Evolutionary conservation across 1,140 invertebrate genomes (phyloP).

Genomic region (Bactericera cockerelli): DNA sequence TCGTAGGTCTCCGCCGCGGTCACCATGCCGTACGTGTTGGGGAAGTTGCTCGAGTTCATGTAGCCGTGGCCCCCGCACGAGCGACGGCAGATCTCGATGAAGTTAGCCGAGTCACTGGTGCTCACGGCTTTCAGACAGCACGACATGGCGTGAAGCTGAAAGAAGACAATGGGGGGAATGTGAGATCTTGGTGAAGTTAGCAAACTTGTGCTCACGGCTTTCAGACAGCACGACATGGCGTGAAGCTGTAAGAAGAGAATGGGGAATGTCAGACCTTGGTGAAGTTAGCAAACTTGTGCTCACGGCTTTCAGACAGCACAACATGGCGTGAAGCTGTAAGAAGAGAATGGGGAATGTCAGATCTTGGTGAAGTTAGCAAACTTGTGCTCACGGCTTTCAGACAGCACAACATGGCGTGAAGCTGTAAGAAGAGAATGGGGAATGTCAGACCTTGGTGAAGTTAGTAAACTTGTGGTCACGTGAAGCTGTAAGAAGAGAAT

Average conservation of each 20-base stretch:
- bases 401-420: conserved; percentile 74
- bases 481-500: too few relatives aligned
- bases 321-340: conserved; percentile 65
- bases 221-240: conserved; percentile 75
- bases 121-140: conserved; percentile 81
- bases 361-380: conserved; percentile 55
- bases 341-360: too few relatives aligned
- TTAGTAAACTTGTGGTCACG: too few relatives aligned
- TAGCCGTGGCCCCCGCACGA: conserved; percentile 90
- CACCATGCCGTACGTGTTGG: conserved; percentile 58
- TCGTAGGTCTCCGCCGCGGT: conserved; percentile 86
- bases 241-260: conserved; percentile 63
- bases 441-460: too few relatives aligned
- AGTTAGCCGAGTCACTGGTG: conserved; percentile 49
- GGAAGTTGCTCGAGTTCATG: conserved; percentile 69
- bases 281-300: conserved; percentile 47
- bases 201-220: conserved; percentile 62
- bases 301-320: conserved; percentile 81
- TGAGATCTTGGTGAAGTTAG: conserved; percentile 58
- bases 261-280: too few relatives aligned
- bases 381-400: too few relatives aligned
- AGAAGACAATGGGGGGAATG: too few relatives aligned
- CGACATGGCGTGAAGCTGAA: conserved; percentile 69
- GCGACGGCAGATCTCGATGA: conserved; percentile 63
- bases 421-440: too few relatives aligned